Evolutionary conservation across 2,797 vertebrate genomes (phyloP).

Genomic region (Takifugu rubripes): DNA sequence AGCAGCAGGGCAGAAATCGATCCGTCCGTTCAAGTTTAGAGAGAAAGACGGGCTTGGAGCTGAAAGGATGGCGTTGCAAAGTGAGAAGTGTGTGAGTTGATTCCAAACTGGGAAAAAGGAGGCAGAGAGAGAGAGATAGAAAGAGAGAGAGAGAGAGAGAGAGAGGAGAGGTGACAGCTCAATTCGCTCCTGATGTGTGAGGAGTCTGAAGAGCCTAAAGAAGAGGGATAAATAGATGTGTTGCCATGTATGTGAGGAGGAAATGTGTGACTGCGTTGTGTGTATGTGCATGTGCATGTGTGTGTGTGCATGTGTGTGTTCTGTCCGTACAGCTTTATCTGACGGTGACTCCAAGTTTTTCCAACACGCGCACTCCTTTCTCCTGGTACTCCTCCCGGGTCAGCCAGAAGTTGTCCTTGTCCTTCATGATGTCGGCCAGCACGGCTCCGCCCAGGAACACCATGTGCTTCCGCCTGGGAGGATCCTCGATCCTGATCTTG

Average conservation of each 20-base stretch:
- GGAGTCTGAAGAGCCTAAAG: slow-evolving; percentile 45
- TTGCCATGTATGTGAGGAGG: slow-evolving; percentile 44
- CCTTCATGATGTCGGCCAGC: slow-evolving; percentile 99
- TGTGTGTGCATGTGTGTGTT: slow-evolving; percentile 26
- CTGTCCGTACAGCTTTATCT: slow-evolving; percentile 83
- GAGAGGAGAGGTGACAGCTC: slow-evolving; percentile 34
- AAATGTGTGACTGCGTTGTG: slow-evolving; percentile 30
- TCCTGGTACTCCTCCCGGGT: slow-evolving; percentile 96
- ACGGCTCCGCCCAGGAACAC: slow-evolving; percentile 96
- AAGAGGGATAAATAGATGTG: slow-evolving; percentile 69
- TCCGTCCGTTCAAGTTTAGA: slow-evolving; percentile 24
- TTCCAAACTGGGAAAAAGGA: slow-evolving; percentile 44
- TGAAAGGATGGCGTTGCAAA: slow-evolving; percentile 17
- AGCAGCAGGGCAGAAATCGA: slow-evolving; percentile 16
- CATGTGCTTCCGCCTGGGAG: slow-evolving; percentile 94
- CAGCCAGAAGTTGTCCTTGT: slow-evolving; percentile 99
- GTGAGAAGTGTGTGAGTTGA: slow-evolving; percentile 33
- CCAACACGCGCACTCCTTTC: slow-evolving; percentile 94
- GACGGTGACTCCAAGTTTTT: slow-evolving; percentile 98
- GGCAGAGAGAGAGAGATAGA: slow-evolving; percentile 9
- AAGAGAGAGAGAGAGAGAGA: slow-evolving; percentile 42
- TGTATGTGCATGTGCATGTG: slow-evolving; percentile 11
- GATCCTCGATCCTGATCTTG: slow-evolving; percentile 83
- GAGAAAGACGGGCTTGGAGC: slow-evolving; percentile 19
- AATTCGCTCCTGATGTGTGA: slow-evolving; percentile 44